Percentiles rank a stretch among this genome's conserved stretches.
Conservation (phyloP, 1,140 invertebrate genomes). For the Aphaenogaster rudis region DNA sequence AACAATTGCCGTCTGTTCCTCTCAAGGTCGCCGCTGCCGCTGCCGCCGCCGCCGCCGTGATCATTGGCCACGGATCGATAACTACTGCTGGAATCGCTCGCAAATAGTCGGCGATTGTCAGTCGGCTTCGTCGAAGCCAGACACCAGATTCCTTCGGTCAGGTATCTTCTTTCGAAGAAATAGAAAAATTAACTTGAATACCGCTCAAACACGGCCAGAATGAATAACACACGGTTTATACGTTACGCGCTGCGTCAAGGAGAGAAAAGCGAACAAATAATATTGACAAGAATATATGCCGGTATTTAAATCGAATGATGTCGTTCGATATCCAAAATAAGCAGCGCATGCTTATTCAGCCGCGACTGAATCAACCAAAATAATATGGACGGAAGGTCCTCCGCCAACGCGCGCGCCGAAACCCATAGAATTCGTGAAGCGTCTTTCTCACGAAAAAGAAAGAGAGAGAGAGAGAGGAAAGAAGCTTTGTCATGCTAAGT, state of each 20-base stretch:
- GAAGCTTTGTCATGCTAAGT: conserved; percentile 74
- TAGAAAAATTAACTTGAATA: not conserved
- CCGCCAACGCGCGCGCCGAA: conserved; percentile 41
- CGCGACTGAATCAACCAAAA: conserved; percentile 18
- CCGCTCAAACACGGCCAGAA: not conserved
- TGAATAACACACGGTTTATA: not conserved
- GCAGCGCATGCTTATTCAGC: conserved; percentile 45
- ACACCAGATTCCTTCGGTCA: not conserved
- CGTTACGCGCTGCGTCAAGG: conserved; percentile 5
- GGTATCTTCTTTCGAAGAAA: conserved; percentile 5
- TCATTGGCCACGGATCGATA: conserved; percentile 51
- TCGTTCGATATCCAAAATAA: conserved; percentile 40
- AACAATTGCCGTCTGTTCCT: conserved; percentile 58
- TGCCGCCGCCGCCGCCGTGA: not conserved
- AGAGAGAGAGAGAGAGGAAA: conserved; percentile 33
- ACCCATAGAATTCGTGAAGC: conserved; percentile 44
- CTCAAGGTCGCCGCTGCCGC: conserved; percentile 47
- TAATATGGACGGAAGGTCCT: conserved; percentile 42
- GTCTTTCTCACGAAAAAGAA: not conserved
- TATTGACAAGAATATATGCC: not conserved
- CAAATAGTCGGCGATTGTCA: not conserved
- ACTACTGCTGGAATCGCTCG: conserved; percentile 25
- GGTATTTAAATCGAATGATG: conserved; percentile 35
- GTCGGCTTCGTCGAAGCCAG: conserved; percentile 12
- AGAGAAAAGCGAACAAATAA: conserved; percentile 11